Evolutionary conservation across 2,113 vertebrate species (phyloP), one percentile per base, ranked within the genome.

Genomic region (Lepus timidus): DNA sequence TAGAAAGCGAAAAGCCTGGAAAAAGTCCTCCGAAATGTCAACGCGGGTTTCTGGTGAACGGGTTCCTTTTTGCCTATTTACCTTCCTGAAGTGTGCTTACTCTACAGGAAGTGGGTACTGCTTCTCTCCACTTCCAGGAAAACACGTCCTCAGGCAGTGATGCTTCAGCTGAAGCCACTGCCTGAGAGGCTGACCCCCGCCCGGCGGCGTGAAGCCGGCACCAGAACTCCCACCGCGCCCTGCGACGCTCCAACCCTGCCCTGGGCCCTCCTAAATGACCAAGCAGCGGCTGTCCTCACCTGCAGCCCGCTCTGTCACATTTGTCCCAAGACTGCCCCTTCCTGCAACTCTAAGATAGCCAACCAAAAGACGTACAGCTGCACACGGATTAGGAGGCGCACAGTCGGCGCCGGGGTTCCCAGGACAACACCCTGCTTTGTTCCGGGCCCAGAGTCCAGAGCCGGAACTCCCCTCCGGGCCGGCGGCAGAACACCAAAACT

Each of bases 231-330:
- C 44, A 8, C 44, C 7, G 6, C 44, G 6, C 44, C 44, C 44
- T 44, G 44, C 44, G 44, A 7, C 44, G 44, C 44, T 8, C 44
- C 44, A 44, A 7, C 44, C 44, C 44, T 44, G 44, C 44, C 44
- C 44, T 44, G 44, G 6, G 44, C 6, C 51, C 44, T 22, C 36
- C 75, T 12, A 33, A 17, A 27, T 23, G 36, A n/a, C 74, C 14
- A 0, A 44, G 3, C 17, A 19, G 20, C 8, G 13, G 8, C 19
- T 1, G 1, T 1, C 6, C n/a, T 23, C 49, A 5, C 74, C 49
- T 10, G 44, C 31, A 25, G 51, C 23, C 55, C 10, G 2, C 51
- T 58, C 51, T 2, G 51, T 36, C 84, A 23, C 27, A 52, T 2
- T 61, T 3, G 19, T n/a, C 70, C n/a, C 44, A 7, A 44, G 44